Evolutionary conservation across 2,113 vertebrate species (phyloP).

Genomic region (Phodopus roborovskii): DNA sequence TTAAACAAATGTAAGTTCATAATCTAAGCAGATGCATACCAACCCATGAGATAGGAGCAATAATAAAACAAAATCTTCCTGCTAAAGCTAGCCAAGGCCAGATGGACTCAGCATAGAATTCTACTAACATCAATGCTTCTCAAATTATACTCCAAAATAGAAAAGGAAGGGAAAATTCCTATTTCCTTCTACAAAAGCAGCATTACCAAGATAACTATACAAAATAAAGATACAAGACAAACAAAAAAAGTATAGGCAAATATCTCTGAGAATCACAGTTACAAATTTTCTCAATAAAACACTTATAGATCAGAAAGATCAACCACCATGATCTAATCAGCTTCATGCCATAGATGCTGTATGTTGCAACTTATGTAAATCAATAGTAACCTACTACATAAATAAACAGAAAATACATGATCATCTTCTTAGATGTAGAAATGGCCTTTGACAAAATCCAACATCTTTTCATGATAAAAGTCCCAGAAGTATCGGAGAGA

Average conservation of each 20-base stretch:
- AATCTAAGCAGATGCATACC: not conserved
- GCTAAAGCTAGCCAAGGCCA: not conserved
- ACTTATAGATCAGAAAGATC: not conserved
- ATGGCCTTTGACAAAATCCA: not conserved
- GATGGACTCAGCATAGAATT: not conserved
- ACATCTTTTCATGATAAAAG: not conserved
- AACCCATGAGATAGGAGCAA: not conserved
- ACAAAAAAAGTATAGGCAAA: not conserved
- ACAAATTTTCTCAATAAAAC: not conserved
- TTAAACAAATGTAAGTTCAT: not conserved
- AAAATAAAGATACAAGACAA: not conserved
- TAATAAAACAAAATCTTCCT: not conserved
- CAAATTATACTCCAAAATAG: not conserved
- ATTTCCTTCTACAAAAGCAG: not conserved
- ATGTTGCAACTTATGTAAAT: not conserved
- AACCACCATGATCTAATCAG: not conserved
- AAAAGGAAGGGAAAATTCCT: not conserved
- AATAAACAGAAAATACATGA: not conserved
- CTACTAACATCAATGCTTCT: not conserved
- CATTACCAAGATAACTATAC: not conserved
- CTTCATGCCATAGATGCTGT: not conserved
- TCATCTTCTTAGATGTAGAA: not conserved
- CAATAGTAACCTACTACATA: not conserved
- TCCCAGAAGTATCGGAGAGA: not conserved
- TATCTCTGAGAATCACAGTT: not conserved